Base-by-base conservation (phyloP, 2,888 invertebrate genomes). In the Tachina lurida region DNA sequence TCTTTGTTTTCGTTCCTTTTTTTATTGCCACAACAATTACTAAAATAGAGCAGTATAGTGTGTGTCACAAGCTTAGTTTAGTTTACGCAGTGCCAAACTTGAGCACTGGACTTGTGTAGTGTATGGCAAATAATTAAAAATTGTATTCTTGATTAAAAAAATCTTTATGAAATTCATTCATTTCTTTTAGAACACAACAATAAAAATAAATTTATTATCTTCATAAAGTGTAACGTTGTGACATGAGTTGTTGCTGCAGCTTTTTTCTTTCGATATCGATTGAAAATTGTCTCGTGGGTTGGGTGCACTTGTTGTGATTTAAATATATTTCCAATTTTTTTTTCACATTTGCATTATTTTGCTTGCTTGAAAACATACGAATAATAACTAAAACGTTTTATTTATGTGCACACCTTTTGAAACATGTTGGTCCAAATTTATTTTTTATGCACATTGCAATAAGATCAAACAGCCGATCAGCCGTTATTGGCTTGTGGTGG, bases 281-380 rank as follows among this genome's bases (percentile, higher is more conserved):
- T 70, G 56, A 77, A 49, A 7, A 60, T 65, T 80, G 80, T 19
- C n/a, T 84, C 52, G 71, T 80, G 80, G 76, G 81, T 76, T 71
- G 80, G 79, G 56, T 45, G 74, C 70, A 79, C 74, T 80, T 75
- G 84, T 70, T 74, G 43, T 73, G 54, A 71, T 58, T 65, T 63
- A 70, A 65, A 78, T 68, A 68, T 58, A 47, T 56, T 19, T 47
- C n/a, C 47, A 22, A 22, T 78, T 74, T 81, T 74, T 80, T 81
- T 74, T 9, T 73, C 41, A 3, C 12, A 47, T 79, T 68, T 63
- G 39, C n/a, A 31, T 74, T 31, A 65, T 54, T 65, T 63, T 22
- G n/a, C 31, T n/a, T 43, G 17, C 17, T 56, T 41, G 45, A 10
- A 49, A 52, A 62, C 41, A 62, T 19, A 39, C 9, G 22, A 31